Evolutionary conservation across 2,888 invertebrate species (phyloP).

Genomic region (Eledona agricola): DNA sequence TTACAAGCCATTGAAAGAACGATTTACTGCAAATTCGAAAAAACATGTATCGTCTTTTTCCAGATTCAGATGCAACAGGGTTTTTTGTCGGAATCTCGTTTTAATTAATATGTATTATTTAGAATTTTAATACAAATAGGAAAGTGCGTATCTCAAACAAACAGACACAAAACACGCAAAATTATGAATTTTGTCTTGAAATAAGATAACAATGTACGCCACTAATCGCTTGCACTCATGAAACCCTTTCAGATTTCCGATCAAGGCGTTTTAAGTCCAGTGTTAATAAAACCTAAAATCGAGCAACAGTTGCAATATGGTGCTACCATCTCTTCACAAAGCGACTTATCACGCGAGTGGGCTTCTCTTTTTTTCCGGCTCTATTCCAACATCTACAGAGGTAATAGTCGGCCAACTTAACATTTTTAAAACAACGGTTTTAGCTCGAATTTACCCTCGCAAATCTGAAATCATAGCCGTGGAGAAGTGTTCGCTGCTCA

Average conservation of each 20-base stretch:
- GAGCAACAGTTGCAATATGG: conserved; percentile 56
- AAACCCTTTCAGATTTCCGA: conserved; percentile 33
- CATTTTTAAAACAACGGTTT: conserved; percentile 37
- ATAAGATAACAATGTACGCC: no score
- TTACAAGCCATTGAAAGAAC: no score
- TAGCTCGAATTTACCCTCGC: conserved; percentile 48
- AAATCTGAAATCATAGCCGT: conserved; percentile 49
- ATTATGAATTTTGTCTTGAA: no score
- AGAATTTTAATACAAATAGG: no score
- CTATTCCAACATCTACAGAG: conserved; percentile 54
- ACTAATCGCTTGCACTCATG: no score
- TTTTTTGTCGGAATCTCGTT: no score
- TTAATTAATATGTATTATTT: no score
- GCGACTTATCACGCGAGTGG: conserved; percentile 55
- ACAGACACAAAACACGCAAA: no score
- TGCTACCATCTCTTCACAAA: conserved; percentile 50
- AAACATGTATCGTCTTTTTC: no score
- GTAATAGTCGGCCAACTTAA: conserved; percentile 40
- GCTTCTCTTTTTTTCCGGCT: conserved; percentile 54
- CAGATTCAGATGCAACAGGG: no score
- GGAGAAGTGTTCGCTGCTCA: conserved; percentile 52
- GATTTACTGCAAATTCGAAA: conserved; percentile 7
- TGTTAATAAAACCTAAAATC: conserved; percentile 53
- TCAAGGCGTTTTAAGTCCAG: conserved; percentile 44
- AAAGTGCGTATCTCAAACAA: no score